phyloP scores from a whole-genome alignment of 1,140 invertebrate genomes.

The Conus ventricosus region DNA sequence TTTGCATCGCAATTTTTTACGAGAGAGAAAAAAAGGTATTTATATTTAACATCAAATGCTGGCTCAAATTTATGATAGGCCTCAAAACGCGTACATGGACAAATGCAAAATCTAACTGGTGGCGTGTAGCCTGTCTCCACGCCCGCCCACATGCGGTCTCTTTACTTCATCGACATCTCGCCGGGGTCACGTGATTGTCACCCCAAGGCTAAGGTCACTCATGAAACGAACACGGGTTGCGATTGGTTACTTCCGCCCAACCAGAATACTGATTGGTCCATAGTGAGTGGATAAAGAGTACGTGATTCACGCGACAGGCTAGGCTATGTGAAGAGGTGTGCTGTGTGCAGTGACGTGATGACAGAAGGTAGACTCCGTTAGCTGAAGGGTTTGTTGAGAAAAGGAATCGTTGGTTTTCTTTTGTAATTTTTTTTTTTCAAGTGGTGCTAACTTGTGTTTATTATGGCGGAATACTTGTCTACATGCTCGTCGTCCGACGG shows the following conservation, averaged over 20 bases:
- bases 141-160: too few relatives aligned
- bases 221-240: background rate
- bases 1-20: too few relatives aligned
- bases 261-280: background rate
- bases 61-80: too few relatives aligned
- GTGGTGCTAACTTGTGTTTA: background rate
- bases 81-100: too few relatives aligned
- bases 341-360: background rate
- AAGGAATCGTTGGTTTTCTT: background rate
- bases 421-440: background rate
- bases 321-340: too few relatives aligned
- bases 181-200: too few relatives aligned
- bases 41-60: too few relatives aligned
- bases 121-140: too few relatives aligned
- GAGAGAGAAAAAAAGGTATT: too few relatives aligned
- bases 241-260: background rate
- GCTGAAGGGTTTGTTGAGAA: background rate
- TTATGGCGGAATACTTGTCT: constrained; percentile 28
- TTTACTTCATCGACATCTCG: too few relatives aligned
- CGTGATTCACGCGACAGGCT: too few relatives aligned
- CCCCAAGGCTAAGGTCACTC: background rate
- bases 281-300: background rate
- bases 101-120: too few relatives aligned
- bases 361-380: background rate
- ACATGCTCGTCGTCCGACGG: constrained; percentile 47